These are phyloP conservation scores for Phthorimaea operculella DNA, from an alignment of 1,140 invertebrate genomes.

Conservation along the genomic window DNA sequence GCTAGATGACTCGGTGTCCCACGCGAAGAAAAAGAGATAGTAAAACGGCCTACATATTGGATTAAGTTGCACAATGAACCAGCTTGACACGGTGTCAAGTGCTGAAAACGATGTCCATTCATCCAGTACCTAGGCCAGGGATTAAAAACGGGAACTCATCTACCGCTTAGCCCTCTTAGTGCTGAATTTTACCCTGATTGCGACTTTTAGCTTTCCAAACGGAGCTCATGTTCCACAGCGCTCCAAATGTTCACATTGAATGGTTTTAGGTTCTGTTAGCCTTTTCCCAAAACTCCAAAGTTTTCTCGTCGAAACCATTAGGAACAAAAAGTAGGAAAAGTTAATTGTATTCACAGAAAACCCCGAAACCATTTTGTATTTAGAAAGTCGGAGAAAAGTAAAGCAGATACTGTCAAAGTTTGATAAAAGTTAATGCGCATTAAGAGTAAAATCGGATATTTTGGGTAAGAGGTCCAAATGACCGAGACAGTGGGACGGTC, in stretches of 20 bases:
- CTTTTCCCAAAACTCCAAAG: too few species aligned
- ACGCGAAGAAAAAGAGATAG: too few species aligned
- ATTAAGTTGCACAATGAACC: conserved; percentile 39
- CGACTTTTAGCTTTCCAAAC: conserved; percentile 38
- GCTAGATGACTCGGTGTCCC: too few species aligned
- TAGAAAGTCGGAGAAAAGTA: too few species aligned
- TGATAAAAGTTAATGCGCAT: conserved; percentile 28
- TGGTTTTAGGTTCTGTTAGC: conserved; percentile 8
- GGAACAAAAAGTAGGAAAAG: too few species aligned
- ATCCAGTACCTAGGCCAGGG: conserved; percentile 44
- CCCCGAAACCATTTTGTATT: too few species aligned
- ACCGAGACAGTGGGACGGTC: conserved; percentile 41
- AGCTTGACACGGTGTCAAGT: conserved; percentile 56
- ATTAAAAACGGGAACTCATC: conserved; percentile 57
- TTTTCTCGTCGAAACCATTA: too few species aligned
- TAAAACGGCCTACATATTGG: too few species aligned
- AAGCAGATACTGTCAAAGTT: neutral
- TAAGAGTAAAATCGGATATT: conserved; percentile 40
- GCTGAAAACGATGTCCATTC: conserved; percentile 65
- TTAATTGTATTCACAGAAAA: too few species aligned
- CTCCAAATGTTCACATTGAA: conserved; percentile 22
- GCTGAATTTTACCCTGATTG: conserved; percentile 32
- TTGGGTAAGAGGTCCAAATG: conserved; percentile 27
- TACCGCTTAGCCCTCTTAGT: conserved; percentile 26
- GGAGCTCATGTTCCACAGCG: conserved; percentile 16